phyloP scores from a whole-genome alignment of 1,140 invertebrate genomes.

The Periplaneta americana region DNA sequence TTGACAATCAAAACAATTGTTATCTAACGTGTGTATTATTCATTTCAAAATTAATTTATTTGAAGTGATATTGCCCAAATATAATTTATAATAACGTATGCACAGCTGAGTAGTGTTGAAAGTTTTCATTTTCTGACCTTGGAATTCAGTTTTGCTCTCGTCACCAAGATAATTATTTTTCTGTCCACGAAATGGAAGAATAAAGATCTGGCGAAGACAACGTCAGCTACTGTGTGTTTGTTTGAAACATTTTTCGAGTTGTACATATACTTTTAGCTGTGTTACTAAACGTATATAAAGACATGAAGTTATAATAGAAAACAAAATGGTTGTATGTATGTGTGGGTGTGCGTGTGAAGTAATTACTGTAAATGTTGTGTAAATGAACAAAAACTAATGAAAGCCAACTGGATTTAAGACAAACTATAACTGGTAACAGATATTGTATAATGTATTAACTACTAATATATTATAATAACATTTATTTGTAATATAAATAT shows the following conservation, averaged over 20 bases:
- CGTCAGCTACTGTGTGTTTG: not conserved
- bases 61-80: too few relatives aligned
- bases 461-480: slow-evolving; percentile 11
- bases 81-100: too few relatives aligned
- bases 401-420: not conserved
- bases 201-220: not conserved
- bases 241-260: not conserved
- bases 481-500: slow-evolving; percentile 18
- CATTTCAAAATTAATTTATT: too few relatives aligned
- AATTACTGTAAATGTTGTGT: slow-evolving; percentile 13
- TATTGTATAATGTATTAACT: slow-evolving; percentile 1
- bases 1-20: too few relatives aligned
- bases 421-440: not conserved
- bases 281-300: not conserved
- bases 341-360: not conserved
- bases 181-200: not conserved
- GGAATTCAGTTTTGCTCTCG: not conserved
- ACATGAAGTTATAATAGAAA: not conserved
- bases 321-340: too few relatives aligned
- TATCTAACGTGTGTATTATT: too few relatives aligned
- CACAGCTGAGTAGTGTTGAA: too few relatives aligned
- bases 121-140: not conserved
- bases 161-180: not conserved
- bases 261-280: not conserved
- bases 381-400: not conserved